Base-by-base conservation (phyloP, 1,140 invertebrate species). In the Pseudoatta argentina region DNA sequence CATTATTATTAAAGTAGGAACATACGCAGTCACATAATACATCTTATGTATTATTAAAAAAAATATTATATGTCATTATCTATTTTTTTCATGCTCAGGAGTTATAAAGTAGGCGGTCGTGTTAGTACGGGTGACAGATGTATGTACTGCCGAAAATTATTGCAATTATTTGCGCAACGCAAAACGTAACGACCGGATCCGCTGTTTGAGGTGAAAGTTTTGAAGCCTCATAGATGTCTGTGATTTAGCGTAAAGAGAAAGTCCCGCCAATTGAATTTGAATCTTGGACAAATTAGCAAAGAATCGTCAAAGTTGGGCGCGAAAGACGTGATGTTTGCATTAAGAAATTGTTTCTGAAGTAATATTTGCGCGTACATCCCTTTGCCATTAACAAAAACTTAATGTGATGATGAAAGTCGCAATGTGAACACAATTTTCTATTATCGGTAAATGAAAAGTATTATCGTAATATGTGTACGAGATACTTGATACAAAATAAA, bases 171-270 rank as follows among this genome's bases (percentile, higher is more conserved):
- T 86, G 21, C 48, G 57, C 21, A 78, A 39, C 64, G 12, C n/a
- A 8, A 77, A 77, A 63, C 69, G 66, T 16, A 21, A 61, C 4
- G 64, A 79, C 34, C n/a, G 6, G 34, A 21, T 55, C 16, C 24
- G 24, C 12, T 69, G 30, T 71, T 83, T 85, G 14, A 83, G 55
- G 86, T 83, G 86, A 87, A 88, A 77, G 71, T 64, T 64, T 69
- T 27, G 10, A 21, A 83, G 53, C 34, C 69, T 24, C 57, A 48
- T 75, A 55, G 27, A 59, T 16, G 8, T 63, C 12, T 21, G 27
- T 63, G 34, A n/a, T 48, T 78, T 66, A 44, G 18, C 21, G 1
- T 14, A 6, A 48, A 69, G 86, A 69, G 87, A 87, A 88, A 85
- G 77, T 82, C 1, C 1, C 8, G 14, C 10, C 27, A 82, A 75